phyloP scores from a whole-genome alignment of 2,113 vertebrate genomes.

The Bufo bufo region DNA sequence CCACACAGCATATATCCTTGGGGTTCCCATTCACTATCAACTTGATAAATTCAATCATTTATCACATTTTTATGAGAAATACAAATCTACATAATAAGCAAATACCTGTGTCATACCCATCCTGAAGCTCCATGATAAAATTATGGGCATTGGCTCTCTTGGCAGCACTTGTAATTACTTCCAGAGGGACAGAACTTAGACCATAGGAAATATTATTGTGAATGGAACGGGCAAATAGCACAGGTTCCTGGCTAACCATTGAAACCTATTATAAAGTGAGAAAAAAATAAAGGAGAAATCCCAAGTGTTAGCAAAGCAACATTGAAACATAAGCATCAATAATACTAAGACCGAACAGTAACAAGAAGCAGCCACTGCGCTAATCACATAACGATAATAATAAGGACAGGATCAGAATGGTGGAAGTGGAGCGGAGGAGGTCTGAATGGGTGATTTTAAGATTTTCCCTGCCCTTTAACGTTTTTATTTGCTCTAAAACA shows the following conservation, averaged over 20 bases:
- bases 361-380: too few species aligned
- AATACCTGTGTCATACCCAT: conserved; percentile 88
- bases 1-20: not conserved
- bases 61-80: not conserved
- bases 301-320: not conserved
- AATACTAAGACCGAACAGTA: not conserved
- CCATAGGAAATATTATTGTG: conserved; percentile 90
- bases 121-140: conserved; percentile 83
- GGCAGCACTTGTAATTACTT: conserved; percentile 80
- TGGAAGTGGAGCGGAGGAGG: too few species aligned
- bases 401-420: too few species aligned
- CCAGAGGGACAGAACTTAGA: conserved; percentile 75
- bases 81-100: not conserved
- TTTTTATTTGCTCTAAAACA: too few species aligned
- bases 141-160: conserved; percentile 86
- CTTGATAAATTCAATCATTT: not conserved
- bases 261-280: conserved; percentile 76
- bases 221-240: conserved; percentile 90
- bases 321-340: not conserved
- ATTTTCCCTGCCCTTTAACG: too few species aligned
- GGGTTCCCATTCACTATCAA: not conserved
- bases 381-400: too few species aligned
- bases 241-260: conserved; percentile 92
- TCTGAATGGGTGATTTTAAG: too few species aligned
- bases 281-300: not conserved